A percentile compares a stretch with the other conserved stretches of the same genome.
These are phyloP conservation scores for Tethea ocularis DNA, from an alignment of 2,888 invertebrate species.

Conservation along the genomic window DNA sequence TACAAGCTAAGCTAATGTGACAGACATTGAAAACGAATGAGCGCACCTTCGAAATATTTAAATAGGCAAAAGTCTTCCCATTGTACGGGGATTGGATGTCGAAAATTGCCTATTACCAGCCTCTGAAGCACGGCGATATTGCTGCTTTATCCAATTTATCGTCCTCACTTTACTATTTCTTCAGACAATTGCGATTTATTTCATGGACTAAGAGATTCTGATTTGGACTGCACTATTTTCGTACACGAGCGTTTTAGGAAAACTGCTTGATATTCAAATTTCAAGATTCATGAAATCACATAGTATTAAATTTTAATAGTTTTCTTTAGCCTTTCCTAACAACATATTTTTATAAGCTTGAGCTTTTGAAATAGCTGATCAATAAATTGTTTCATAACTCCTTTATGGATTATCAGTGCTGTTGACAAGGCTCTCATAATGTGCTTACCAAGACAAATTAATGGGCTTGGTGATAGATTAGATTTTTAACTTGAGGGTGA, in stretches of 20 bases:
- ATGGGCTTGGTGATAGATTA: too few relatives aligned
- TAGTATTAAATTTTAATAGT: too few relatives aligned
- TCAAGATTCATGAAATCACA: neutral
- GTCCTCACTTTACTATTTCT: conserved; percentile 70
- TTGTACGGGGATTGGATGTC: conserved; percentile 71
- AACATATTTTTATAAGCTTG: too few relatives aligned
- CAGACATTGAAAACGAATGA: neutral
- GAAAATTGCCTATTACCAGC: conserved; percentile 79
- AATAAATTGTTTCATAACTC: too few relatives aligned
- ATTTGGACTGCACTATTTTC: neutral
- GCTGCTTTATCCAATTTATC: conserved; percentile 78
- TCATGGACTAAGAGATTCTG: conserved; percentile 27
- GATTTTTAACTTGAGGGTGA: too few relatives aligned
- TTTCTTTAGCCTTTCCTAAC: too few relatives aligned
- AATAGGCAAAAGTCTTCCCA: conserved; percentile 58
- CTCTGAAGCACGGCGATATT: conserved; percentile 69
- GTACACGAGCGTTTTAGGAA: conserved; percentile 7
- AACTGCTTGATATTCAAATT: neutral
- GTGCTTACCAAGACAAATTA: too few relatives aligned
- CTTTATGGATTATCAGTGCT: too few relatives aligned
- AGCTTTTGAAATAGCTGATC: too few relatives aligned
- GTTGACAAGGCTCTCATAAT: too few relatives aligned
- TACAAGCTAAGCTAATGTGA: neutral
- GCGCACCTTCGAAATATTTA: conserved; percentile 62
- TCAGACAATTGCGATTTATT: conserved; percentile 57